Evolutionary conservation across 2,113 vertebrate species (phyloP).

Genomic region (Lamprotornis superbus): DNA sequence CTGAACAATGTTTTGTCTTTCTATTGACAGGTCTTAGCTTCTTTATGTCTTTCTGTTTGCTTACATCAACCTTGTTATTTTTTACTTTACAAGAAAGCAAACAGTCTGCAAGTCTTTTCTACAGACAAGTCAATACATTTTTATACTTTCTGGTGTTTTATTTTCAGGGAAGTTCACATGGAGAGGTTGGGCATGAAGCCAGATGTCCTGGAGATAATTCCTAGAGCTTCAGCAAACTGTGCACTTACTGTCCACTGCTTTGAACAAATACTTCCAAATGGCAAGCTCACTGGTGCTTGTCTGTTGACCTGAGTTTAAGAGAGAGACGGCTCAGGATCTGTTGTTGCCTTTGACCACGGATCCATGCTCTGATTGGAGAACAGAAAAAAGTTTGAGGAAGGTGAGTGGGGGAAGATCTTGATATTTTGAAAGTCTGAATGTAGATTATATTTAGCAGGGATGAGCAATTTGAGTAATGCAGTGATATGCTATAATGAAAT

Average conservation of each 20-base stretch:
- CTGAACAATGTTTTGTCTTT: constrained; percentile 38
- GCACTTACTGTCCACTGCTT: neutral
- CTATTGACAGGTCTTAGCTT: constrained; percentile 51
- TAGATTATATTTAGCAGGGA: neutral
- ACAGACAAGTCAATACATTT: constrained; percentile 40
- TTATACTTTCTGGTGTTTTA: constrained; percentile 32
- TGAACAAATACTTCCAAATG: constrained; percentile 9
- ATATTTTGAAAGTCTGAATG: neutral
- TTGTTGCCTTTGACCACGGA: neutral
- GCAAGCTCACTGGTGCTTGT: neutral
- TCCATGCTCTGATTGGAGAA: neutral
- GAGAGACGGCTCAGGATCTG: neutral
- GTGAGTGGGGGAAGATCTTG: neutral
- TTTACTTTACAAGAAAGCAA: constrained; percentile 46
- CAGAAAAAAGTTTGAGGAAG: neutral
- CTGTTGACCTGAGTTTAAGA: neutral
- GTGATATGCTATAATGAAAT: neutral
- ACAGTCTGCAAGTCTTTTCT: constrained; percentile 27
- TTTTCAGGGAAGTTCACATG: constrained; percentile 25
- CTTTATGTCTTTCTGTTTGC: constrained; percentile 59
- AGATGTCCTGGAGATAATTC: constrained; percentile 58
- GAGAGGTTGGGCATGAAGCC: constrained; percentile 32
- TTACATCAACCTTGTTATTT: constrained; percentile 56
- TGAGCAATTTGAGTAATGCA: neutral
- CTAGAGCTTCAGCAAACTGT: neutral